These are phyloP conservation scores for Chloroceryle aenea DNA, from an alignment of 2,113 vertebrate genomes.

Conservation along the genomic window DNA sequence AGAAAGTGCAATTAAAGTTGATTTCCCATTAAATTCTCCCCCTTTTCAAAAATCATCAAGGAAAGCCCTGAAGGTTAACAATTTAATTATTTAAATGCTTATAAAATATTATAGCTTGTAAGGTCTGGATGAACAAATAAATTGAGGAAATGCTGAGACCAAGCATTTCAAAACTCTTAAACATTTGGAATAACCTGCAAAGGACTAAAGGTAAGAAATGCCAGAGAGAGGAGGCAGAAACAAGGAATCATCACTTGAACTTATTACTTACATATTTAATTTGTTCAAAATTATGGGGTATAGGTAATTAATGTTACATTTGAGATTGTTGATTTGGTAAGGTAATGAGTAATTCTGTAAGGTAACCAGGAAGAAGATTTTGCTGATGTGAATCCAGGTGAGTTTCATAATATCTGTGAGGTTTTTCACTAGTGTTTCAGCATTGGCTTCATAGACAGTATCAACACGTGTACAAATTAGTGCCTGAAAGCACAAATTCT, in stretches of 20 bases:
- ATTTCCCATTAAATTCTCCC: constrained; percentile 6
- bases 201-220: neutral
- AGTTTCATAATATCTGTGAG: neutral
- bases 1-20: constrained; percentile 28
- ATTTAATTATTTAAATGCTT: constrained; percentile 55
- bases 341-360: neutral
- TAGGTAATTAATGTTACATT: neutral
- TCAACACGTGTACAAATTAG: neutral
- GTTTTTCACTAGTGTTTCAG: neutral
- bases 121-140: constrained; percentile 44
- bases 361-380: neutral
- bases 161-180: constrained; percentile 36
- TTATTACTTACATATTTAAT: neutral
- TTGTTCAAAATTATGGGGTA: neutral
- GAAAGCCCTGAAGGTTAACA: constrained; percentile 19
- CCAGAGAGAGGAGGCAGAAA: neutral
- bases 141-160: constrained; percentile 8
- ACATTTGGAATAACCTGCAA: constrained; percentile 6
- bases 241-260: neutral
- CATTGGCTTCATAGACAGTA: neutral
- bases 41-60: constrained; percentile 22
- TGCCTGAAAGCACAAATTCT: neutral
- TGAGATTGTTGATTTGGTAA: neutral
- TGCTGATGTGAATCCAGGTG: neutral
- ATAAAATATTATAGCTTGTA: constrained; percentile 25